Base-by-base conservation (phyloP, 2,888 invertebrate species). In the Melolontha melolontha region DNA sequence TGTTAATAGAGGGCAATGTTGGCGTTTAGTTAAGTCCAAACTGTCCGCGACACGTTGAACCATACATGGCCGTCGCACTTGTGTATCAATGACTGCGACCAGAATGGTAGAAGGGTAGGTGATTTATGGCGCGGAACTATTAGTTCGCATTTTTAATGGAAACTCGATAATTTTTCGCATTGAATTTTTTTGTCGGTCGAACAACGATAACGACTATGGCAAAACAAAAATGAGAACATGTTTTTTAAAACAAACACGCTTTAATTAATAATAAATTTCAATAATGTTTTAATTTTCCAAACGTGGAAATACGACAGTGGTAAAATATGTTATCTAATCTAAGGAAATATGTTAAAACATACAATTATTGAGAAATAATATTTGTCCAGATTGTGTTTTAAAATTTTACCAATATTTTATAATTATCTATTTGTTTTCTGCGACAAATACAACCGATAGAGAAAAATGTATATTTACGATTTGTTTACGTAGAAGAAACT, bases 1-100 rank as follows among this genome's bases (percentile, higher is more conserved):
- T 78, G 75, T 75, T 70, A 73, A 75, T 76, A 81, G 80, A 78
- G 75, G 81, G 81, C 79, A 73, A 68, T 66, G 70, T 34, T 14
- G 55, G 16, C 50, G 70, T 64, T 67, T 64, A 64, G 68, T 63
- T 52, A 14, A 44, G 27, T 29, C 55, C 52, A 62, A 57, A 54
- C 66, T 59, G 47, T 22, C 57, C 57, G 42, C 34, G 34, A 44
- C 59, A 34, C 47, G 49, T 47, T 47, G 47, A 62, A 62, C 34
- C 44, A 29, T 62, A 62, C 40, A 57, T 49, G 68, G 66, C 50
- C 50, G 55, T 57, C 57, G 57, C 40, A 57, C 57, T 66, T 66
- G 40, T 47, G 29, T 22, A 50, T 57, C 40, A 49, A 64, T 64
- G 55, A 63, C 16, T 14, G 42, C 50, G 41, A 47, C 40, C 50